Conservation (phyloP, 2,888 invertebrate genomes). For the Gymnocheta viridis region DNA sequence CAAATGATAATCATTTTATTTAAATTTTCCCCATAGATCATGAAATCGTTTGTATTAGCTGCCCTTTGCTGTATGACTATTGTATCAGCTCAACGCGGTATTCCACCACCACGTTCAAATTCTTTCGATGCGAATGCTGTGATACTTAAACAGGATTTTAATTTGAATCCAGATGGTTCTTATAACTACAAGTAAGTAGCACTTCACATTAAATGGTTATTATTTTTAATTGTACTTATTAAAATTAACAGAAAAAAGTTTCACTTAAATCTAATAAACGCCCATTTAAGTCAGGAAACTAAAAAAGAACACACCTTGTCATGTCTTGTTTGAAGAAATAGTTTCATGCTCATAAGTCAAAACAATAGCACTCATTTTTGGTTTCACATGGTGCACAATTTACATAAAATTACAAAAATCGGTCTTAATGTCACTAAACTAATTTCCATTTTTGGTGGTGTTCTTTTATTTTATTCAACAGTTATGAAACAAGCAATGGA, state of each 20-base stretch:
- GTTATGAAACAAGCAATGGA: conserved; percentile 86
- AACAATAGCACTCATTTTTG: background rate
- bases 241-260: background rate
- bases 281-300: conserved; percentile 1
- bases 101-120: conserved; percentile 76
- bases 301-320: conserved; percentile 50
- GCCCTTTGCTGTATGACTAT: conserved; percentile 78
- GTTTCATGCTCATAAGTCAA: background rate
- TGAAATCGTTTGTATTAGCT: conserved; percentile 78
- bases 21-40: conserved; percentile 76
- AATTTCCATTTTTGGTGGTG: conserved; percentile 34
- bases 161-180: conserved; percentile 83
- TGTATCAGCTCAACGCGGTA: conserved; percentile 79
- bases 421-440: conserved; percentile 23
- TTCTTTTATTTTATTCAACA: conserved; percentile 73
- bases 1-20: conserved; percentile 1
- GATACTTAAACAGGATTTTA: conserved; percentile 83
- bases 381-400: conserved; percentile 26
- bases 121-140: conserved; percentile 82
- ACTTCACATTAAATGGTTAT: background rate
- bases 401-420: conserved; percentile 36
- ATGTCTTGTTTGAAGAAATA: background rate
- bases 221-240: too few species aligned
- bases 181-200: conserved; percentile 83
- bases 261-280: conserved; percentile 1